phyloP scores from a whole-genome alignment of 2,797 vertebrate species.

The Enteromius unitaeniatus region DNA sequence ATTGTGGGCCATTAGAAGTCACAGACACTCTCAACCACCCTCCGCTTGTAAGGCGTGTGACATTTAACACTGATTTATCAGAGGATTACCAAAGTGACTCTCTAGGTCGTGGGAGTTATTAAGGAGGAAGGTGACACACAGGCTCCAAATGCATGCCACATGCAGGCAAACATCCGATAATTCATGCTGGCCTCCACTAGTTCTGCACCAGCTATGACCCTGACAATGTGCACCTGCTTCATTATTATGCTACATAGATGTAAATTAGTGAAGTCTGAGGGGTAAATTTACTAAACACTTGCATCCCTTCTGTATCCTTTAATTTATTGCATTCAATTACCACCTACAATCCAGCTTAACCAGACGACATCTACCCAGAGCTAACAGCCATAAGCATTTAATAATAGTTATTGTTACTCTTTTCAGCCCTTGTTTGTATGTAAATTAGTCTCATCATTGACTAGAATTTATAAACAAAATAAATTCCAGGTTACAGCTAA shows the following conservation, averaged over 20 bases:
- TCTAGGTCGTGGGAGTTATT: conserved; percentile 47
- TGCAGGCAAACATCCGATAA: conserved; percentile 41
- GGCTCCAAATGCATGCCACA: conserved; percentile 11
- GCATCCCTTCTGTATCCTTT: neutral
- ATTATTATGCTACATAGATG: conserved; percentile 4
- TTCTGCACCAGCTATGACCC: conserved; percentile 35
- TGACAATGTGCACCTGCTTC: conserved; percentile 7
- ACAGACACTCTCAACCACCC: conserved; percentile 23
- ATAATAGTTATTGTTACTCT: neutral
- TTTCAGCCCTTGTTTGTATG: neutral
- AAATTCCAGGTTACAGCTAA: neutral
- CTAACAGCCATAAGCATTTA: neutral
- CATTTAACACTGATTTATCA: conserved; percentile 59
- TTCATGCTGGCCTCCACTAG: conserved; percentile 36
- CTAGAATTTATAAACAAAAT: too few relatives aligned
- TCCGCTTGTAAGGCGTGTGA: conserved; percentile 35
- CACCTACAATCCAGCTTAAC: neutral
- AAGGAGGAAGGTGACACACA: conserved; percentile 38
- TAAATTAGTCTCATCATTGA: neutral
- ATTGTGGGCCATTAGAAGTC: conserved; percentile 19
- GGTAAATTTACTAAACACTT: conserved; percentile 1
- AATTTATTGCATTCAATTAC: neutral
- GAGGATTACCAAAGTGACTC: conserved; percentile 55
- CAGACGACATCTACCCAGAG: neutral
- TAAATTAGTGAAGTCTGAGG: neutral